Evolutionary conservation across 2,888 invertebrate species (phyloP), one percentile per base, ranked within the genome.

Genomic region (Conistra vaccinii): DNA sequence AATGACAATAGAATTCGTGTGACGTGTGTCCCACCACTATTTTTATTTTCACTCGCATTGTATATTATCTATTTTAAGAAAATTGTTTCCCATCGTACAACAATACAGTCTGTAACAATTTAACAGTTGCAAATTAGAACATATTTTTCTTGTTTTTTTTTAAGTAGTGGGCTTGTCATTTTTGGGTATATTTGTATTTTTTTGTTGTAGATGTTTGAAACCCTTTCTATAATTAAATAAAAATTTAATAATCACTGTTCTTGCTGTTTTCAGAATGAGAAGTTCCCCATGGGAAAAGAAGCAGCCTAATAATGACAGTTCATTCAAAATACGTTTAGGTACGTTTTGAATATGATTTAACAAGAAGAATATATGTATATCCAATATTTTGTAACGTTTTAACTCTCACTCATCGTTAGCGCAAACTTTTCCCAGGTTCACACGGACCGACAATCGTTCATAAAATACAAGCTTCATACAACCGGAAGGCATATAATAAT

Each of bases 41-140:
- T 75, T 74, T 68, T 58, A 61, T 72, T 68, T 77, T 77, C 72
- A 72, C 68, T 74, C 61, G 45, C 74, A 69, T 74, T 73, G 45
- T 73, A 66, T 39, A 66, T 26, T 48, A 63, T 53, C 26, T 63
- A 63, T 63, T 77, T 65, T 23, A 53, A 39, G 35, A 60, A 71
- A 63, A 65, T 35, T 26, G n/a, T 42, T 58, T 80, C 73, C 45
- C 73, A 45, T 35, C 53, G 20, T 14, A 26, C 7, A 51, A n/a
- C 14, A 32, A 26, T 48, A 39, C n/a, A 78, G 12, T 42, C 29
- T 74, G 20, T 35, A 26, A 74, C 20, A 39, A n/a, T n/a, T n/a
- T n/a, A n/a, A n/a, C 55, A n/a, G 29, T 48, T 10, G 20, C n/a
- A 66, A 66, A 29, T 57, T 14, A 23, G n/a, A 53, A 51, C 7